Percentiles rank a stretch among this genome's conserved stretches.
phyloP scores from a whole-genome alignment of 64 coral and sea anemone species.

The Catalaphyllia jardinei region DNA sequence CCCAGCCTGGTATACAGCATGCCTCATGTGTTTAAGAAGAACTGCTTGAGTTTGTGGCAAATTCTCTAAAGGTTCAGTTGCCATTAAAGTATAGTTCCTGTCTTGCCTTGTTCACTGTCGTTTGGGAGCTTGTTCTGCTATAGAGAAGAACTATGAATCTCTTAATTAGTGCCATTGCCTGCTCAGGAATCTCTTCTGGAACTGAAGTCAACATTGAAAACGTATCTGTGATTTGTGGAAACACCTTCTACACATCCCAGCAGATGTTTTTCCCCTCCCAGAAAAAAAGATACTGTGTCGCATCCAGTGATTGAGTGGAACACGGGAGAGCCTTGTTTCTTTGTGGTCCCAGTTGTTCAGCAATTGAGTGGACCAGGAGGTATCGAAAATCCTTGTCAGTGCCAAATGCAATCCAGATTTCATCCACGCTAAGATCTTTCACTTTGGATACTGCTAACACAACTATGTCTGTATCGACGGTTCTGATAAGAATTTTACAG shows the following conservation, averaged over 20 bases:
- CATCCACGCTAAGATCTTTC: neutral
- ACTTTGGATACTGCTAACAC: conserved; percentile 11
- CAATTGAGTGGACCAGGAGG: neutral
- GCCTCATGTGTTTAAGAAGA: neutral
- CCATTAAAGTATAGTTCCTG: neutral
- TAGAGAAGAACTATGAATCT: conserved; percentile 3
- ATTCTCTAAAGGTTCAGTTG: neutral
- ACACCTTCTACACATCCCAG: conserved; percentile 36
- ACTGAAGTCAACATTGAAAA: neutral
- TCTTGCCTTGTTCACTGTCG: neutral
- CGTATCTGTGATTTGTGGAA: conserved; percentile 6
- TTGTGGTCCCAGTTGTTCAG: neutral
- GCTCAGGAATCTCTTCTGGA: neutral
- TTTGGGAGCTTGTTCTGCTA: conserved; percentile 1
- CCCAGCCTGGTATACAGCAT: conserved; percentile 2
- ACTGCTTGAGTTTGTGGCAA: neutral
- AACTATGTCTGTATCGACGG: conserved; percentile 7
- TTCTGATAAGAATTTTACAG: neutral
- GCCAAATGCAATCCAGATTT: conserved; percentile 25
- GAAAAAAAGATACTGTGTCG: conserved; percentile 37
- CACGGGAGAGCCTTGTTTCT: neutral
- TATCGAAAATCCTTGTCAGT: neutral
- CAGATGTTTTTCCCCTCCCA: conserved; percentile 15
- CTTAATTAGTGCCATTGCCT: neutral
- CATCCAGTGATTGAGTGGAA: conserved; percentile 40